These are phyloP conservation scores for Fulica atra DNA, from an alignment of 2,113 vertebrate genomes.

Conservation along the genomic window DNA sequence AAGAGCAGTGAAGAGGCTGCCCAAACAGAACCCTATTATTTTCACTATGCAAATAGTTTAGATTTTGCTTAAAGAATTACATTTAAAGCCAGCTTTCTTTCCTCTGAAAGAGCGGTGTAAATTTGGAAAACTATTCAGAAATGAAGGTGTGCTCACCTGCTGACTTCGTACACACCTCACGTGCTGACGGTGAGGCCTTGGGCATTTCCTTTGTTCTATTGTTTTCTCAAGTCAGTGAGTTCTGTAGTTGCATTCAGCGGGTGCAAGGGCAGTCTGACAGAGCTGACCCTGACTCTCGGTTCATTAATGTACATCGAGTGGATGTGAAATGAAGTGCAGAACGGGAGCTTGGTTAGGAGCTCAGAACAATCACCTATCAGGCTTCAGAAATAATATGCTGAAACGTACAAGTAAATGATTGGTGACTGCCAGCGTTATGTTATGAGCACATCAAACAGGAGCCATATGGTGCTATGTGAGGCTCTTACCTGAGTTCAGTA, in stretches of 20 bases:
- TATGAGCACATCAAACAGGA: not conserved
- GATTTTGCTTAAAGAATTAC: not conserved
- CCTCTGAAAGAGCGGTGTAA: not conserved
- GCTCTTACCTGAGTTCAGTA: not conserved
- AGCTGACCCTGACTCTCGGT: not conserved
- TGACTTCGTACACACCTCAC: not conserved
- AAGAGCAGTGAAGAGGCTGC: not conserved
- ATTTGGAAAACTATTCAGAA: not conserved
- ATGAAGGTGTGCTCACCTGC: not conserved
- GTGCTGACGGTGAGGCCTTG: not conserved
- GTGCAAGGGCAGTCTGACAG: not conserved
- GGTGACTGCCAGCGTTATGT: not conserved
- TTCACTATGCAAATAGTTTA: not conserved
- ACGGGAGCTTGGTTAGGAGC: not conserved
- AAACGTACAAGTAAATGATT: fast-evolving
- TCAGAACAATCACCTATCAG: not conserved
- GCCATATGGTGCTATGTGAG: fast-evolving
- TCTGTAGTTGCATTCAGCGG: not conserved
- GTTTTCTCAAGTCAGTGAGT: slow-evolving; percentile 48
- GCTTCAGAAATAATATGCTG: not conserved
- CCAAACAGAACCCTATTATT: not conserved
- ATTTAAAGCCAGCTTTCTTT: fast-evolving
- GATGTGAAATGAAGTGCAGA: not conserved
- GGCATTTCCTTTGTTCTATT: slow-evolving; percentile 60
- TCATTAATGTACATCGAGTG: not conserved